Evolutionary conservation across 2,113 vertebrate genomes (phyloP), one percentile per base, ranked within the genome.

Genomic region (Bagarius yarrelli): DNA sequence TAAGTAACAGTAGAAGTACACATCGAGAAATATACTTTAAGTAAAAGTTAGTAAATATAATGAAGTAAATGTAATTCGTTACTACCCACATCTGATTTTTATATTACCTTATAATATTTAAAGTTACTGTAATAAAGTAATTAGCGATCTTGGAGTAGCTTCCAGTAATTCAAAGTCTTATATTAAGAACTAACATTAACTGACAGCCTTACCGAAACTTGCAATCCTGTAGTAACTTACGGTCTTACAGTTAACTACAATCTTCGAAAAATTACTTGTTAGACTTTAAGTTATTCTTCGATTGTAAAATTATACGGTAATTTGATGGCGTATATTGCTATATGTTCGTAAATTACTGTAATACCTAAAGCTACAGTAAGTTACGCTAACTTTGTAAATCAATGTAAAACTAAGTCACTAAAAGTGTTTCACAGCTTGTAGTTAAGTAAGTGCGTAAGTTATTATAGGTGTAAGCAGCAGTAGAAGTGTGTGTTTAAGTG

Each of bases 401-500:
- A 21, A 2, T 64, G 13, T 6, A 5, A 30, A 14, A 16, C 14
- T 59, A 30, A 30, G 14, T 61, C 30, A 61, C n/a, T 27, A 3
- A 5, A 13, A 4, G n/a, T 14, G 0, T 60, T 11, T 60, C 25
- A 60, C n/a, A n/a, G n/a, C n/a, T n/a, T n/a, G n/a, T n/a, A 66
- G 63, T 66, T 66, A 36, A 1, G n/a, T 59, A 8, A 59, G 27
- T 6, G 0, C 18, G 15, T 32, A 23, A 56, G 27, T 63, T 63
- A 63, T 30, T 32, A 0, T 19, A 1, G 32, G 27, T 32, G 13
- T 52, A 89, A 89, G 88, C 84, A 91, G 86, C 80, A 87, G 77
- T 64, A 84, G 81, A 88, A 84, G 85, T 86, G 85, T 87, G 80
- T 88, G 89, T 87, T 89, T 83, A 85, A 90, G 88, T 87, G 82